phyloP scores from a whole-genome alignment of 2,113 vertebrate species.

The Nibea albiflora region DNA sequence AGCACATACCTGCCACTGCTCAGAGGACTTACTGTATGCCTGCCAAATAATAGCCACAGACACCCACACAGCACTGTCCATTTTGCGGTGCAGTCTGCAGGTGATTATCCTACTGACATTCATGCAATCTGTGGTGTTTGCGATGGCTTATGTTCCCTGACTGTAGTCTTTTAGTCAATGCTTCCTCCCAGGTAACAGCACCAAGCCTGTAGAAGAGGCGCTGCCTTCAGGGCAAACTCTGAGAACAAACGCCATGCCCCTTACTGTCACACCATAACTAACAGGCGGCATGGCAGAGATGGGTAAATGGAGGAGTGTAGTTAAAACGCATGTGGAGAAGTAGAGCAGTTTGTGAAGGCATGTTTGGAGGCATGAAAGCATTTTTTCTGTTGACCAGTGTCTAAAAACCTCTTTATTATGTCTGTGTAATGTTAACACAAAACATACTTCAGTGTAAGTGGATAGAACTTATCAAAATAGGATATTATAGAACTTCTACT shows the following conservation, averaged over 20 bases:
- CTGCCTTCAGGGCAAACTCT: neutral
- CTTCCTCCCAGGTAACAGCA: neutral
- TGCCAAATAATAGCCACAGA: neutral
- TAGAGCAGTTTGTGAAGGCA: neutral
- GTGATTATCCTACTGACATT: neutral
- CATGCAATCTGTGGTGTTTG: neutral
- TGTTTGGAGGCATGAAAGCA: neutral
- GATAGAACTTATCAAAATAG: neutral
- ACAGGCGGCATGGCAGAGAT: neutral
- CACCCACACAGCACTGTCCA: neutral
- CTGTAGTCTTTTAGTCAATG: neutral
- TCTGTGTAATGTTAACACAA: neutral
- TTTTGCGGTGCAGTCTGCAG: neutral
- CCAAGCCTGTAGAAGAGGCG: neutral
- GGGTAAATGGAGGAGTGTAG: neutral
- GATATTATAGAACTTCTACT: neutral
- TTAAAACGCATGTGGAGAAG: no score
- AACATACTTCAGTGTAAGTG: neutral
- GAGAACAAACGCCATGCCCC: no score
- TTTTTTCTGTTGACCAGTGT: neutral
- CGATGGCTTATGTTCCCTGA: neutral
- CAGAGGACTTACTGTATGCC: neutral
- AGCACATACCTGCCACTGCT: neutral
- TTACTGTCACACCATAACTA: no score
- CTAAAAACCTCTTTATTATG: neutral